phyloP scores from a whole-genome alignment of 23 tunicate genomes.

The Aplidium turbinatum region DNA sequence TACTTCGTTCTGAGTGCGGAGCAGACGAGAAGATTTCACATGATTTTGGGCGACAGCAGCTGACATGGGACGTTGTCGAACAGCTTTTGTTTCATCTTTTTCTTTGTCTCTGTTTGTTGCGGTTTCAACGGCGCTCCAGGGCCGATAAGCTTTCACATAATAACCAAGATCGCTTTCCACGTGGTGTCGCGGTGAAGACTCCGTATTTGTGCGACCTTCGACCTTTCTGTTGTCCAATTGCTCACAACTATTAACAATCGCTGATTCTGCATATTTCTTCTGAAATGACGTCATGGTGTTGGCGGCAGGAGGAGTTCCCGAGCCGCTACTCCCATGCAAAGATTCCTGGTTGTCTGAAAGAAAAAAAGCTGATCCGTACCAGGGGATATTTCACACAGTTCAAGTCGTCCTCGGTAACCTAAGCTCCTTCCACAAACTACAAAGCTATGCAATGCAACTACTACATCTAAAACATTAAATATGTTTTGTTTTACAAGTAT shows the following conservation, averaged over 20 bases:
- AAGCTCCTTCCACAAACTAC: too few relatives aligned
- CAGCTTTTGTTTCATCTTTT: neutral
- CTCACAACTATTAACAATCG: neutral
- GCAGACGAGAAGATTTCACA: too few relatives aligned
- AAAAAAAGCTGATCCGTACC: too few relatives aligned
- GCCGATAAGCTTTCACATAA: slow-evolving; percentile 72
- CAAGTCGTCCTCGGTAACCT: too few relatives aligned
- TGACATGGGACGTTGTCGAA: slow-evolving; percentile 29
- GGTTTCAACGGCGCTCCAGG: slow-evolving; percentile 56
- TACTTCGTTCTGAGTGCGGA: too few relatives aligned
- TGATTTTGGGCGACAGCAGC: too few relatives aligned
- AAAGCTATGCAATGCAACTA: too few relatives aligned
- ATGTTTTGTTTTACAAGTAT: too few relatives aligned
- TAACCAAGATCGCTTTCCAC: slow-evolving; percentile 21
- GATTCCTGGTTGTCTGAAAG: slow-evolving; percentile 73
- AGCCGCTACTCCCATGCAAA: slow-evolving; percentile 74
- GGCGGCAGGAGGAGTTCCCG: slow-evolving; percentile 55
- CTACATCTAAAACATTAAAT: too few relatives aligned
- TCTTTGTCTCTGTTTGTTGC: neutral
- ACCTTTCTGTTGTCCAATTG: neutral
- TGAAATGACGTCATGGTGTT: slow-evolving; percentile 49
- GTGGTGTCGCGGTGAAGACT: neutral
- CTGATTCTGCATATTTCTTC: slow-evolving; percentile 26
- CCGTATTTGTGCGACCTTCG: neutral
- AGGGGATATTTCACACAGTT: too few relatives aligned